Evolutionary conservation across 1,140 invertebrate species (phyloP), one percentile per base, ranked within the genome.

Genomic region (Dysdera silvatica): DNA sequence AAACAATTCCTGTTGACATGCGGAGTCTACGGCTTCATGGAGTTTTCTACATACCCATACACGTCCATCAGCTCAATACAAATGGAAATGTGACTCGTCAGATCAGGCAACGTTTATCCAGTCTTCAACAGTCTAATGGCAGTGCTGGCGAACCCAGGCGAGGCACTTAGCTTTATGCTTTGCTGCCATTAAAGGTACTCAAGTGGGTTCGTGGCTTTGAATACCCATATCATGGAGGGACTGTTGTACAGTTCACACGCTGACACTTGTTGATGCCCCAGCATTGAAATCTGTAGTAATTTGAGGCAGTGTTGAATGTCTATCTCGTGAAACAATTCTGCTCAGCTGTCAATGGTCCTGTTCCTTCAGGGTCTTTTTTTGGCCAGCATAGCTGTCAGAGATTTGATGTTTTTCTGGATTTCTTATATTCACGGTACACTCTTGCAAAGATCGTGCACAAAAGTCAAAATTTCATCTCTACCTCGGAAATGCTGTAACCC

Each of bases 391-490:
- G 6, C 6, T 49, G 24, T 49, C 47, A 10, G 47, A 23, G 18
- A 24, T 49, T 28, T 49, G 47, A 49, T 49, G 82, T 82, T 71
- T 88, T 83, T 10, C 87, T 87, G 24, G 83, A 81, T 10, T 83
- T 82, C 68, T 96, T 94, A 75, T 92, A 82, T 75, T 90, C 84
- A 68, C 86, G 80, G 73, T 90, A 95, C 31, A 79, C 87, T 87
- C 71, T 12, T 26, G 18, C 14, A 49, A 49, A 28, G 24, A 28
- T 49, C 23, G 47, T 49, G 29, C 8, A 26, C 4, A 7, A 28
- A 49, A 49, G 2, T 49, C 26, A 23, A 49, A 49, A 49, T 49
- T 49, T 28, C 8, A 49, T 49, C 47, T 12, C 4, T 24, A 31
- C 47, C 47, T 49, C 18, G 7, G n/a, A 49, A 28, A 49, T 49